phyloP scores from a whole-genome alignment of 1,140 invertebrate species.

The Cherax destructor region DNA sequence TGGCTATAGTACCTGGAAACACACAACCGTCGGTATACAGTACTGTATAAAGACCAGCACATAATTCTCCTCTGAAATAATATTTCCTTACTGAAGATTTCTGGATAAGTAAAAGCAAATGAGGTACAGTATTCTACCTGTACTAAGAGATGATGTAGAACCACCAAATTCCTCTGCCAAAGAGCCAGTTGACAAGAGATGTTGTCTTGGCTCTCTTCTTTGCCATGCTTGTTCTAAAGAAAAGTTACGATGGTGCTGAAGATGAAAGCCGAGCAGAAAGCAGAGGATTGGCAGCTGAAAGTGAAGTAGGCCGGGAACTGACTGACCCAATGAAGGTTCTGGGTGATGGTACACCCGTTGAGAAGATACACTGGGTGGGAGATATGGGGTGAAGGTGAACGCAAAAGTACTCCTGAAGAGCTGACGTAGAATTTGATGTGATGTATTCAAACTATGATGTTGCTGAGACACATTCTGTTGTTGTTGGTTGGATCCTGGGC shows the following conservation, averaged over 20 bases:
- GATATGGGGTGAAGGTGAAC: conserved; percentile 58
- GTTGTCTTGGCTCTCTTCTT: conserved; percentile 87
- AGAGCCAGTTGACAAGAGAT: conserved; percentile 90
- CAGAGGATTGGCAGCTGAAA: conserved; percentile 53
- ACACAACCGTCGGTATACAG: no score
- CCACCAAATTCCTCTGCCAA: conserved; percentile 81
- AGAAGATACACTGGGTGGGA: conserved; percentile 40
- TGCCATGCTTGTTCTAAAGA: conserved; percentile 88
- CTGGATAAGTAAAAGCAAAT: not conserved
- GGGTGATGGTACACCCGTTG: conserved; percentile 35
- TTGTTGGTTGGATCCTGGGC: conserved; percentile 25
- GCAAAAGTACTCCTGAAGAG: conserved; percentile 59
- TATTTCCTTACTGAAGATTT: not conserved
- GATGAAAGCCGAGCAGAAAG: conserved; percentile 67
- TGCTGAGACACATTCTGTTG: conserved; percentile 22
- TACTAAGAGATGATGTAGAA: conserved; percentile 81
- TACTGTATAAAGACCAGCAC: no score
- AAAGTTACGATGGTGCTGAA: conserved; percentile 67
- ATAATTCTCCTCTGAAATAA: no score
- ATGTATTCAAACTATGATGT: conserved; percentile 15
- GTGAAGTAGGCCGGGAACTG: conserved; percentile 56
- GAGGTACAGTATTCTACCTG: conserved; percentile 75
- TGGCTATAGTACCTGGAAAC: no score
- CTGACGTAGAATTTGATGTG: conserved; percentile 48
- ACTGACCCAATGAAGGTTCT: conserved; percentile 58